Percentiles rank a stretch among this genome's conserved stretches.
phyloP scores from a whole-genome alignment of 2,888 invertebrate genomes.

The Aleiodes testaceus region DNA sequence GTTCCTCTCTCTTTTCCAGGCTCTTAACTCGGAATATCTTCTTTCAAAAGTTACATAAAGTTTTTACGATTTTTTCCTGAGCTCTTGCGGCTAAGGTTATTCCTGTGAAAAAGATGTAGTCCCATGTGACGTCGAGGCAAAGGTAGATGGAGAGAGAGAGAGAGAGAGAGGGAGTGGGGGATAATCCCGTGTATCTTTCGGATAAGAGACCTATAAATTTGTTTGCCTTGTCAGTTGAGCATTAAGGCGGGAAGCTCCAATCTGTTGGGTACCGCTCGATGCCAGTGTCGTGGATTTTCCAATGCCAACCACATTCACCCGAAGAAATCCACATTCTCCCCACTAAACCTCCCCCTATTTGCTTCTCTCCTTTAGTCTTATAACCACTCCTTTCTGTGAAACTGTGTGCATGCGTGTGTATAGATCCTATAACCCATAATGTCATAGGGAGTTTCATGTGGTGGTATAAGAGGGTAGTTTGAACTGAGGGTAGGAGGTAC shows the following conservation, averaged over 20 bases:
- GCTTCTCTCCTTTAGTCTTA: slow-evolving; percentile 29
- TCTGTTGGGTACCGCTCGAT: slow-evolving; percentile 61
- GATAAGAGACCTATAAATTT: slow-evolving; percentile 72
- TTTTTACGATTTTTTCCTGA: slow-evolving; percentile 43
- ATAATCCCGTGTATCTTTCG: slow-evolving; percentile 71
- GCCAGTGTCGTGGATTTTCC: slow-evolving; percentile 56
- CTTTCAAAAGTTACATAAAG: slow-evolving; percentile 37
- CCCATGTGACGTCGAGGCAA: slow-evolving; percentile 48
- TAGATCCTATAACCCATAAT: slow-evolving; percentile 26
- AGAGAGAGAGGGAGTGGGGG: slow-evolving; percentile 51
- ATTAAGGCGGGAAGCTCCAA: slow-evolving; percentile 66
- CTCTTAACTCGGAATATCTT: slow-evolving; percentile 25
- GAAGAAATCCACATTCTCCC: slow-evolving; percentile 37
- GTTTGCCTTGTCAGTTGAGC: slow-evolving; percentile 69
- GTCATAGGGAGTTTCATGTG: slow-evolving; percentile 25
- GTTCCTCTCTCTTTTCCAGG: slow-evolving; percentile 53
- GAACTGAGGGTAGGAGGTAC: slow-evolving; percentile 24
- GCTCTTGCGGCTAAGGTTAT: slow-evolving; percentile 47
- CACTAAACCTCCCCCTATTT: slow-evolving; percentile 17
- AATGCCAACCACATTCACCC: slow-evolving; percentile 39
- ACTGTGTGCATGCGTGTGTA: slow-evolving; percentile 28
- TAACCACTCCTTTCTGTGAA: slow-evolving; percentile 20
- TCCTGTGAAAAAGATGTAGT: slow-evolving; percentile 43
- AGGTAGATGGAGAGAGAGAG: slow-evolving; percentile 33
- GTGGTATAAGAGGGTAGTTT: slow-evolving; percentile 27